These are phyloP conservation scores for Dromiciops gliroides DNA, from an alignment of 2,113 vertebrate species.

Conservation along the genomic window DNA sequence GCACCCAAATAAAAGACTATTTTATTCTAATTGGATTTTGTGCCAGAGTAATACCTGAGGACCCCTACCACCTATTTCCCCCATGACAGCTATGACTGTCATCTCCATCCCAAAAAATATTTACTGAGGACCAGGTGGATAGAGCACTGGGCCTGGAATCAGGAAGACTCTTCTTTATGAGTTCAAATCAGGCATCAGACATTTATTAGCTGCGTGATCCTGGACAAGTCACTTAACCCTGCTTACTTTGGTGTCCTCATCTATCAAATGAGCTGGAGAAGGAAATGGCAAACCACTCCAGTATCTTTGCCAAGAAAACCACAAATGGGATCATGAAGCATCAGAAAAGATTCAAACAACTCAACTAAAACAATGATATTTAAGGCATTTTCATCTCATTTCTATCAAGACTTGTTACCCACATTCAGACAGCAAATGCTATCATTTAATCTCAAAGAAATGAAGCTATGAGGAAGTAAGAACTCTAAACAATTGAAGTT, in stretches of 20 bases:
- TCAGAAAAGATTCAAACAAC: background rate
- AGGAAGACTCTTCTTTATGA: background rate
- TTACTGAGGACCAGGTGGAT: background rate
- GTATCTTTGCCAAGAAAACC: background rate
- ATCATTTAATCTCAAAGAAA: background rate
- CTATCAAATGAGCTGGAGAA: background rate
- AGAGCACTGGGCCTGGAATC: background rate
- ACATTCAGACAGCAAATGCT: background rate
- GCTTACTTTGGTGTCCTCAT: background rate
- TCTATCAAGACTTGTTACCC: too few species aligned
- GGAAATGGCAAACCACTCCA: background rate
- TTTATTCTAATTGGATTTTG: too few species aligned
- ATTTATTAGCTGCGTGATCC: background rate
- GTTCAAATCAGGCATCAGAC: background rate
- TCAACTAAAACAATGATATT: background rate
- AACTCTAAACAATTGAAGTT: background rate
- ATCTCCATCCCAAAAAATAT: background rate
- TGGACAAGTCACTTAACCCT: background rate
- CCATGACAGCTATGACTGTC: background rate
- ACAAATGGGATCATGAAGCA: background rate
- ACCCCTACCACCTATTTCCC: too few species aligned
- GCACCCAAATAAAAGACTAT: too few species aligned
- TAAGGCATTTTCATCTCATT: background rate
- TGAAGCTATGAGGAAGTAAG: background rate
- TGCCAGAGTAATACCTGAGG: too few species aligned